phyloP scores from a whole-genome alignment of 2,797 vertebrate genomes.

The Acipenser oxyrinchus region DNA sequence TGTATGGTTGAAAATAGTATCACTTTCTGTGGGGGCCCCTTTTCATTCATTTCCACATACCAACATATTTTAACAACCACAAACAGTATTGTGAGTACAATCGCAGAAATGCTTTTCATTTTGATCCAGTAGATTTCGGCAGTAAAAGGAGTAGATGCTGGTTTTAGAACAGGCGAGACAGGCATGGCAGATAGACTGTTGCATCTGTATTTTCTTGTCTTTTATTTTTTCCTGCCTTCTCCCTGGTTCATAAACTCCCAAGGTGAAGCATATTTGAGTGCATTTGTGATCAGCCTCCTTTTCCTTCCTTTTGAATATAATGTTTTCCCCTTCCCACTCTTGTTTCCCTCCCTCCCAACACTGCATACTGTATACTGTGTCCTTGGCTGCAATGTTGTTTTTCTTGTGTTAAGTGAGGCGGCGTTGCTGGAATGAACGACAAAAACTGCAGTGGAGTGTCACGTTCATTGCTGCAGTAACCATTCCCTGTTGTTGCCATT shows the following conservation, averaged over 20 bases:
- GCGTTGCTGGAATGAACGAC: slow-evolving; percentile 9
- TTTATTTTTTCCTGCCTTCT: not conserved
- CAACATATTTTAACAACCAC: too few species aligned
- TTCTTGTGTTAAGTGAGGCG: not conserved
- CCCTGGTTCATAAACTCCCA: slow-evolving; percentile 10
- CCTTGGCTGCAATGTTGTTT: slow-evolving; percentile 1
- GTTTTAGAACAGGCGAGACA: not conserved
- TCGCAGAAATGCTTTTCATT: not conserved
- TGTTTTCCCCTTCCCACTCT: not conserved
- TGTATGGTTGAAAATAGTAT: too few species aligned
- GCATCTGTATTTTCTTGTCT: not conserved
- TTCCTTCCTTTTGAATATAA: too few species aligned
- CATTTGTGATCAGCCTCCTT: not conserved
- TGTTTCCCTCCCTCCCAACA: not conserved
- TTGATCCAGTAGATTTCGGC: not conserved
- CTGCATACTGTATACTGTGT: not conserved
- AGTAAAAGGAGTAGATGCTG: not conserved
- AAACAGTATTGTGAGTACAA: not conserved
- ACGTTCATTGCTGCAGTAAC: slow-evolving; percentile 18
- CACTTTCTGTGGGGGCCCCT: too few species aligned
- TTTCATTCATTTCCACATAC: too few species aligned
- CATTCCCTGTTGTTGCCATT: slow-evolving; percentile 6
- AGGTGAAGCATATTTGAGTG: slow-evolving; percentile 8
- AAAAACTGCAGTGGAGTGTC: not conserved
- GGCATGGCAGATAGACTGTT: not conserved